Evolutionary conservation across 1,140 invertebrate species (phyloP), one percentile per base, ranked within the genome.

Genomic region (Temnothorax curvispinosus): DNA sequence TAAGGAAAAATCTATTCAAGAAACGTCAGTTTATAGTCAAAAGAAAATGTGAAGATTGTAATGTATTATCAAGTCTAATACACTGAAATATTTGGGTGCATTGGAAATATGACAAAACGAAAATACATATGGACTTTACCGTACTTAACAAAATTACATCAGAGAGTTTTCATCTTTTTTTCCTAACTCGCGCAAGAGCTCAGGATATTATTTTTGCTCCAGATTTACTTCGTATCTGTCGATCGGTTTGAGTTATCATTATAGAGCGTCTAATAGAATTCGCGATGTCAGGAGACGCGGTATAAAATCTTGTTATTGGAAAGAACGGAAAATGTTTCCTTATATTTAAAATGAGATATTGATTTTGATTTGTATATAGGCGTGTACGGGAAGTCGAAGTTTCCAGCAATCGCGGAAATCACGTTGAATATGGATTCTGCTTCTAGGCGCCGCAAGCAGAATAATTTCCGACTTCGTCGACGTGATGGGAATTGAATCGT

Each of bases 391-490:
- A 82, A 82, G 67, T 27, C 69, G 54, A 84, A 84, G 80, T 84
- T 84, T 60, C 69, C 80, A 84, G 71, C 80, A 75, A 84, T 84
- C 80, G 80, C 80, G 80, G 80, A 84, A 75, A 84, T 84, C 80
- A 84, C 80, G 80, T 84, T 56, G 80, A 84, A 71, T 82, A 69
- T 81, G 76, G 77, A 71, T 84, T 81, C 64, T 81, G 77, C 15
- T 65, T 7, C 76, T 50, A 69, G 52, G 13, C 64, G 50, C 87
- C 58, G 52, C 69, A 67, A 85, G 80, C 77, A 87, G 85, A 81
- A 87, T 88, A 88, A 88, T 88, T 88, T 88, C 87, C 87, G 85
- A 56, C 85, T 76, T 75, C 67, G 72, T 88, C 85, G 77, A 86
- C 81, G 69, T 67, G 88, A 58, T 80, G 62, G 62, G 72, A 88